Percentiles rank a stretch among this genome's conserved stretches.
Conservation (phyloP, 2,888 invertebrate genomes). For the Thereva nobilitata region DNA sequence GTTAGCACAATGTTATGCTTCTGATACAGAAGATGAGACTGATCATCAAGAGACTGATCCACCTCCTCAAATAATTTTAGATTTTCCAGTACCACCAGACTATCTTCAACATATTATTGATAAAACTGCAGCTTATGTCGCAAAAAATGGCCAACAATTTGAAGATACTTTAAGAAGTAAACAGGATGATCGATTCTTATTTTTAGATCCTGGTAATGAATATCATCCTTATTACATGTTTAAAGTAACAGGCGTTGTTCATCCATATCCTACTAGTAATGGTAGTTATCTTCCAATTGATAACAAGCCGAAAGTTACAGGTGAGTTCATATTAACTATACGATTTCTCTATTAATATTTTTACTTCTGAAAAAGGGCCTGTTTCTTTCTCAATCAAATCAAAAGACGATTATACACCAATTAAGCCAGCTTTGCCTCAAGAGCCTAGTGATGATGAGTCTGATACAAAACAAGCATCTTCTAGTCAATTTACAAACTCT, state of each 20-base stretch:
- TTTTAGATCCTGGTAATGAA: constrained; percentile 75
- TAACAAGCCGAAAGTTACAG: constrained; percentile 46
- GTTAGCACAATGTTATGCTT: constrained; percentile 65
- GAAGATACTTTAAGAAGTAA: constrained; percentile 84
- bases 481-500: constrained; percentile 23
- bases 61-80: constrained; percentile 42
- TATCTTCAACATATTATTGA: constrained; percentile 87
- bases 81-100: constrained; percentile 71
- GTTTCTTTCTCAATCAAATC: constrained; percentile 85
- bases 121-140: constrained; percentile 96
- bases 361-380: constrained; percentile 61
- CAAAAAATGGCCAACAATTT: constrained; percentile 92
- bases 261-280: constrained; percentile 36
- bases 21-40: constrained; percentile 57
- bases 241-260: constrained; percentile 58
- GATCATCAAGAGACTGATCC: constrained; percentile 54
- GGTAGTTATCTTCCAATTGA: constrained; percentile 13
- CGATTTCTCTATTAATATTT: constrained; percentile 20
- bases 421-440: constrained; percentile 75
- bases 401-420: constrained; percentile 71
- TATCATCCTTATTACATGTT: constrained; percentile 82
- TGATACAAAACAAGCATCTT: constrained; percentile 42
- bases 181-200: constrained; percentile 85
- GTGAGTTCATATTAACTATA: constrained; percentile 45
- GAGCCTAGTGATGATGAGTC: constrained; percentile 77